phyloP scores from a whole-genome alignment of 2,113 vertebrate species.

The Fregetta grallaria region DNA sequence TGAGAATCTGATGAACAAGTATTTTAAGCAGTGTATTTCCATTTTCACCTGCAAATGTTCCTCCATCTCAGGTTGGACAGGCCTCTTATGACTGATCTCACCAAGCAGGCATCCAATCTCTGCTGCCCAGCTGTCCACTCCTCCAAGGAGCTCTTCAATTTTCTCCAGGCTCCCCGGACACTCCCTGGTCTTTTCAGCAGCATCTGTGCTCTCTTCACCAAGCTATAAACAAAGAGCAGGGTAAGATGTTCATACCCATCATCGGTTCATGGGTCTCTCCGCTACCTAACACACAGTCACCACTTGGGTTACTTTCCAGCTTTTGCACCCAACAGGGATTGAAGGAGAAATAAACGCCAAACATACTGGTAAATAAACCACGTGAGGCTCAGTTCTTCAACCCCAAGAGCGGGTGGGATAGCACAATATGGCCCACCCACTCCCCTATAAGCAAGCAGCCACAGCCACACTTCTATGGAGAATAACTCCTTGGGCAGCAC shows the following conservation, averaged over 20 bases:
- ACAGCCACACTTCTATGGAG: neutral
- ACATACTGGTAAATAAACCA: neutral
- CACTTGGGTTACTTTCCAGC: neutral
- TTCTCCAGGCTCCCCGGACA: slow-evolving; percentile 12
- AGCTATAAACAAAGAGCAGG: slow-evolving; percentile 41
- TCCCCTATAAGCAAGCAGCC: neutral
- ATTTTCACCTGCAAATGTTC: slow-evolving; percentile 66
- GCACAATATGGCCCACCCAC: neutral
- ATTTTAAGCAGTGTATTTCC: neutral
- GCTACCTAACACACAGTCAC: neutral
- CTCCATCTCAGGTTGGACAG: neutral
- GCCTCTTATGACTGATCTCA: neutral
- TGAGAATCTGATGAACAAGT: neutral
- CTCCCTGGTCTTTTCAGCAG: neutral
- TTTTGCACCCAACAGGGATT: neutral
- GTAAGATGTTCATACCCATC: neutral
- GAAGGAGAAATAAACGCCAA: neutral
- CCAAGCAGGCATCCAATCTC: slow-evolving; percentile 1
- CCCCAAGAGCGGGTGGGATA: neutral
- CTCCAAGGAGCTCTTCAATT: slow-evolving; percentile 36
- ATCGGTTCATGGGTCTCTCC: neutral
- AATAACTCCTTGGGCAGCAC: neutral
- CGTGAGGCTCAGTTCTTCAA: neutral
- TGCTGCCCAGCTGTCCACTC: slow-evolving; percentile 57
- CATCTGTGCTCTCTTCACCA: neutral